Percentiles rank a stretch among this genome's conserved stretches.
Conservation (phyloP, 2,797 vertebrate genomes). For the Sorex maritimensis region DNA sequence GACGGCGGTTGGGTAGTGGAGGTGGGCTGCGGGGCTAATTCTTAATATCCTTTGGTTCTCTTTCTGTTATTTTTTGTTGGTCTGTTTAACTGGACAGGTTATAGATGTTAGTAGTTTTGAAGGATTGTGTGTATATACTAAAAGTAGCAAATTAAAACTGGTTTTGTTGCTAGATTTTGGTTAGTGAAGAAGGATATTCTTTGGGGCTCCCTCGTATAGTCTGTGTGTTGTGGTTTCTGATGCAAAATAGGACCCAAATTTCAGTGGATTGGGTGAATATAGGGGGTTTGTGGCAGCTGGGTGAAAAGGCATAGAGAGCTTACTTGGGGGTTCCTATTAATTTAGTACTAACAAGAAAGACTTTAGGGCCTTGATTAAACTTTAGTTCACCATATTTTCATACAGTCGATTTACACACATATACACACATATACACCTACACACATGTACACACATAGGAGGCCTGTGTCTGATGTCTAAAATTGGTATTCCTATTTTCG, state of each 20-base stretch:
- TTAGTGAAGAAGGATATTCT: not conserved
- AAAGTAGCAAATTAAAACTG: not conserved
- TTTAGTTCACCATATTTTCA: constrained; percentile 18
- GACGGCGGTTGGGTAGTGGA: too few relatives aligned
- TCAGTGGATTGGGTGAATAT: not conserved
- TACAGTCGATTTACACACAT: not conserved
- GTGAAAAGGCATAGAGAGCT: not conserved
- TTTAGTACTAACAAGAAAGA: constrained; percentile 19
- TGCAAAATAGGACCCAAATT: not conserved
- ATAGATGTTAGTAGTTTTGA: too few relatives aligned
- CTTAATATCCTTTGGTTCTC: too few relatives aligned
- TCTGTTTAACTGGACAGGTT: too few relatives aligned
- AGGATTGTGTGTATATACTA: too few relatives aligned
- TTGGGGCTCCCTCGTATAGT: not conserved
- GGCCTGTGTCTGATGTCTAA: not conserved
- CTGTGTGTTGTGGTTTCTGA: not conserved
- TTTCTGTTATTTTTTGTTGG: too few relatives aligned
- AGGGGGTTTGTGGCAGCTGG: not conserved
- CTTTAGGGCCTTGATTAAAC: not conserved
- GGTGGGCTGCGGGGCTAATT: too few relatives aligned
- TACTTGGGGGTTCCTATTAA: not conserved
- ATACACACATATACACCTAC: not conserved
- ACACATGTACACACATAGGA: not conserved
- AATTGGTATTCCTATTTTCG: constrained; percentile 17
- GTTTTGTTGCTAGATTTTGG: constrained; percentile 20